Conservation (phyloP, 2,797 vertebrate species). For the Podarcis siculus region DNA sequence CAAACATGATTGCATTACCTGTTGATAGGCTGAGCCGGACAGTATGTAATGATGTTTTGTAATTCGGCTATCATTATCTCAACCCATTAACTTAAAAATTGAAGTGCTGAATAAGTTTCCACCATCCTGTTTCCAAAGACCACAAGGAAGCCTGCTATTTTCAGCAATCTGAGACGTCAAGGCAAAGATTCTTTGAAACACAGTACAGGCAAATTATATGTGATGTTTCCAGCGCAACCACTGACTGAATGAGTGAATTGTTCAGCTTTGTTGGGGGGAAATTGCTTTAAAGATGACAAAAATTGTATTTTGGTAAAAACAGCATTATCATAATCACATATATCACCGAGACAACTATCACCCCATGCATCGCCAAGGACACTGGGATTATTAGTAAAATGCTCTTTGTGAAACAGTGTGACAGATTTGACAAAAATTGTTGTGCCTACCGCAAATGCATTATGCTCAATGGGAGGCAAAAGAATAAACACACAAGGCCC, state of each 20-base stretch:
- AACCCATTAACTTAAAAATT: conserved; percentile 40
- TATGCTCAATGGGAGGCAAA: conserved; percentile 39
- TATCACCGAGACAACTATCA: conserved; percentile 30
- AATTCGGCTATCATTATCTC: conserved; percentile 36
- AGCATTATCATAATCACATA: conserved; percentile 55
- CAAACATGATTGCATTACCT: conserved; percentile 22
- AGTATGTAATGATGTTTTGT: background rate
- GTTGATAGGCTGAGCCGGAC: background rate
- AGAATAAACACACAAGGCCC: conserved; percentile 54
- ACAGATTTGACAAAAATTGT: conserved; percentile 58
- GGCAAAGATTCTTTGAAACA: conserved; percentile 26
- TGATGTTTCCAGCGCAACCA: conserved; percentile 5
- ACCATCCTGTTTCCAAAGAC: conserved; percentile 15
- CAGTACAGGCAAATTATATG: conserved; percentile 24
- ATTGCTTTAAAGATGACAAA: conserved; percentile 41
- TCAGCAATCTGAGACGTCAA: conserved; percentile 29
- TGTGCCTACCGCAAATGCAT: conserved; percentile 43
- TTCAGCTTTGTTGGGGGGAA: conserved; percentile 24
- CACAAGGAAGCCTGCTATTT: conserved; percentile 35
- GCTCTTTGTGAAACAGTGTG: conserved; percentile 47
- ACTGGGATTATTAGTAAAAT: conserved; percentile 32
- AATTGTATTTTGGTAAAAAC: conserved; percentile 43
- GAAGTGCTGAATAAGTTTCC: conserved; percentile 3
- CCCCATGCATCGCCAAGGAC: conserved; percentile 29
- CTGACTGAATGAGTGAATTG: conserved; percentile 45